phyloP scores from a whole-genome alignment of 2,888 invertebrate species.

The Beris chalybata region DNA sequence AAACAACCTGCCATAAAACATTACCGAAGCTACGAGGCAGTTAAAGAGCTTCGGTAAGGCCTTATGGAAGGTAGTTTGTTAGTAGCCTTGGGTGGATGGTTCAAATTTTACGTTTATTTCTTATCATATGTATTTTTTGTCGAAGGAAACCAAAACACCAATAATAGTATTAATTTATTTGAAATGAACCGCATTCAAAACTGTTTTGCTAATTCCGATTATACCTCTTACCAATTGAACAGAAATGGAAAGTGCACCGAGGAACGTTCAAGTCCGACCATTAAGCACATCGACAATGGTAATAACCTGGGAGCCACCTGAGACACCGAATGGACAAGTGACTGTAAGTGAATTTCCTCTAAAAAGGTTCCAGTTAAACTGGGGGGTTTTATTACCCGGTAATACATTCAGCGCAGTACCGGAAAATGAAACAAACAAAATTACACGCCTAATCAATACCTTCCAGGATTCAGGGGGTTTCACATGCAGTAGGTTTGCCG shows the following conservation, averaged over 20 bases:
- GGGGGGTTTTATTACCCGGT: not conserved
- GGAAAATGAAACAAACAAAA: slow-evolving; percentile 28
- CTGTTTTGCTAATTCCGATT: too few species aligned
- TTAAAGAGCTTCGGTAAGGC: too few species aligned
- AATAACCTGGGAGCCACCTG: slow-evolving; percentile 97
- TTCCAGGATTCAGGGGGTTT: not conserved
- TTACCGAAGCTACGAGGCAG: too few species aligned
- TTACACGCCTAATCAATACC: slow-evolving; percentile 30
- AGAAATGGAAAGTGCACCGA: slow-evolving; percentile 96
- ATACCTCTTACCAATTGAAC: not conserved
- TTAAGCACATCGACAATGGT: slow-evolving; percentile 95
- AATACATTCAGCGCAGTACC: not conserved
- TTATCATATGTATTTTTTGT: too few species aligned
- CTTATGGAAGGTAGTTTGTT: too few species aligned
- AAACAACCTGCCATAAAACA: too few species aligned
- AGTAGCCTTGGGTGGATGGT: too few species aligned
- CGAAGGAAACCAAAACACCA: too few species aligned
- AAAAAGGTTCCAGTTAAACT: not conserved
- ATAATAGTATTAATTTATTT: too few species aligned
- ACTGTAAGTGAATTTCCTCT: slow-evolving; percentile 67
- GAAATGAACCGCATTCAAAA: too few species aligned
- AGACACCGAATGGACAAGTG: slow-evolving; percentile 96
- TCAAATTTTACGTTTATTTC: too few species aligned
- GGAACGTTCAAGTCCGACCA: slow-evolving; percentile 91
- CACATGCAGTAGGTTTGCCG: slow-evolving; percentile 12